Evolutionary conservation across 2,113 vertebrate genomes (phyloP).

Genomic region (Equus quagga): DNA sequence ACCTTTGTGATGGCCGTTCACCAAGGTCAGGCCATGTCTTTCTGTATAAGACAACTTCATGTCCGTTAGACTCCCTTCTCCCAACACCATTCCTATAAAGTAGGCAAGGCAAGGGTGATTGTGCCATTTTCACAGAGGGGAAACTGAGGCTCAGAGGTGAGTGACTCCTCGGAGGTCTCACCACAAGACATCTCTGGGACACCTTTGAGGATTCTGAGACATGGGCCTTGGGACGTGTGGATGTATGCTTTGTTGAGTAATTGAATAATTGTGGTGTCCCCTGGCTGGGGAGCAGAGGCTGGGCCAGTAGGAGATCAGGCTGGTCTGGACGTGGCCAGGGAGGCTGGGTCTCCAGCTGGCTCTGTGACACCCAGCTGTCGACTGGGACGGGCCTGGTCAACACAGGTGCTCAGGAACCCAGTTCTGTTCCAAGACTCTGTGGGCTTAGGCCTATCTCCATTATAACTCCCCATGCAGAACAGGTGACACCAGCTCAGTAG

Average conservation of each 20-base stretch:
- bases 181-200: background rate
- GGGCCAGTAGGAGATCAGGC: background rate
- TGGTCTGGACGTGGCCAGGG: background rate
- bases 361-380: background rate
- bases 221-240: background rate
- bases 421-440: background rate
- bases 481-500: background rate
- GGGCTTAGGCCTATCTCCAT: background rate
- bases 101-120: background rate
- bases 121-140: background rate
- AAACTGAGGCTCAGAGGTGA: conserved; percentile 8
- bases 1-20: background rate
- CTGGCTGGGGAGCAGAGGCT: background rate
- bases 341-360: background rate
- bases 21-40: background rate
- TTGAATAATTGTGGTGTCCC: background rate
- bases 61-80: background rate
- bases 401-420: background rate
- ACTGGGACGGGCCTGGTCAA: background rate
- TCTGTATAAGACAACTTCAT: background rate
- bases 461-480: background rate
- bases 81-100: background rate
- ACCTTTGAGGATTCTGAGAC: background rate
- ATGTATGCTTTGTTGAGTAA: background rate
- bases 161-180: background rate